These are phyloP conservation scores for Hecatera dysodea DNA, from an alignment of 2,888 invertebrate species.

Conservation along the genomic window DNA sequence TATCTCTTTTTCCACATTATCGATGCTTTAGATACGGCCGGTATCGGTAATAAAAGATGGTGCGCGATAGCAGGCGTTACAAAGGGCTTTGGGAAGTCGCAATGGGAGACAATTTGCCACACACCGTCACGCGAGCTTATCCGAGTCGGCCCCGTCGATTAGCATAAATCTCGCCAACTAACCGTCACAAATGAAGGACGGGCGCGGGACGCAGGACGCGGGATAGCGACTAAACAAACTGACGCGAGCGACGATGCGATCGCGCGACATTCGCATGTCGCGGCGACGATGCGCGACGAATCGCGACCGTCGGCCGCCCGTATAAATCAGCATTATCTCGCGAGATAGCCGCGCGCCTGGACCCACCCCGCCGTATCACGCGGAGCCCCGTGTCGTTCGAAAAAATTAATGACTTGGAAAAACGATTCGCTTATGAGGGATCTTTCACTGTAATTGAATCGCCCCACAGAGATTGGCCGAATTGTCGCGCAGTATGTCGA, in stretches of 20 bases:
- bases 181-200: constrained; percentile 88
- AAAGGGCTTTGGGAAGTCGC: constrained; percentile 84
- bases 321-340: constrained; percentile 91
- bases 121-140: constrained; percentile 89
- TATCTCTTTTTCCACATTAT: constrained; percentile 73
- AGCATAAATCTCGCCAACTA: constrained; percentile 90
- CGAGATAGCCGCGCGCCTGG: constrained; percentile 89
- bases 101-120: constrained; percentile 88
- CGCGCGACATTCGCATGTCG: constrained; percentile 80
- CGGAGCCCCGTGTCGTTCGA: constrained; percentile 89
- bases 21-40: constrained; percentile 72
- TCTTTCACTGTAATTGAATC: constrained; percentile 91
- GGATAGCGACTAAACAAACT: constrained; percentile 81
- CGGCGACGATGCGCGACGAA: constrained; percentile 88
- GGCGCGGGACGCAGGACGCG: constrained; percentile 71
- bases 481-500: constrained; percentile 81
- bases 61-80: constrained; percentile 77
- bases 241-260: constrained; percentile 77
- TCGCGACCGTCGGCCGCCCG: constrained; percentile 87
- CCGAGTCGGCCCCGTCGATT: constrained; percentile 88
- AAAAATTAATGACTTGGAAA: constrained; percentile 91
- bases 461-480: constrained; percentile 87
- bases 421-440: constrained; percentile 91
- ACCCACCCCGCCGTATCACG: constrained; percentile 88
- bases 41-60: constrained; percentile 76